Evolutionary conservation across 2,797 vertebrate genomes (phyloP).

Genomic region (Lagorchestes hirsutus): DNA sequence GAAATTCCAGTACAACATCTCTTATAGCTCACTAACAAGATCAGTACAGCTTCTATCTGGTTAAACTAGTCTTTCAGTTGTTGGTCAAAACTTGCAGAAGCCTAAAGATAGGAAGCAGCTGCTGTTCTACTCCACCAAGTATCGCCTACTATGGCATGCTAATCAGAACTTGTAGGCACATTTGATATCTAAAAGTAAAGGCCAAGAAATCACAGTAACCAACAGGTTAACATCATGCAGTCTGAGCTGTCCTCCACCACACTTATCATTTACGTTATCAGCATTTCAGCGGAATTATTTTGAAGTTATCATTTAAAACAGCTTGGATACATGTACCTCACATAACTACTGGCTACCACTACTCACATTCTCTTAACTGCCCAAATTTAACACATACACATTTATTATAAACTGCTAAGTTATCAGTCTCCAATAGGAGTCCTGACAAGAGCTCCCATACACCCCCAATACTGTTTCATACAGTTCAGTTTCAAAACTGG

Average conservation of each 20-base stretch:
- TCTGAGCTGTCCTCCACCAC: conserved; percentile 78
- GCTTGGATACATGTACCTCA: conserved; percentile 70
- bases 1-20: conserved; percentile 85
- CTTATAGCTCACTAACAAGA: conserved; percentile 84
- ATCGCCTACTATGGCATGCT: conserved; percentile 76
- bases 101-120: conserved; percentile 79
- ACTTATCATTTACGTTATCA: conserved; percentile 80
- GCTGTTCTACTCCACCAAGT: conserved; percentile 79
- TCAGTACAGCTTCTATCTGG: conserved; percentile 80
- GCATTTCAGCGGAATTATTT: conserved; percentile 71
- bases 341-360: conserved; percentile 56
- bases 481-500: conserved; percentile 81
- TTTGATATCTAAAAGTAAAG: conserved; percentile 77
- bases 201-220: conserved; percentile 82
- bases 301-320: conserved; percentile 76
- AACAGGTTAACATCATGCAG: conserved; percentile 82
- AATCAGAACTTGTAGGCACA: conserved; percentile 76
- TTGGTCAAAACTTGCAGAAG: conserved; percentile 77
- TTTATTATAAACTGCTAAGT: conserved; percentile 56
- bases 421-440: conserved; percentile 68
- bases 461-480: conserved; percentile 76
- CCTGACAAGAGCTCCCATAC: conserved; percentile 61
- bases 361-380: conserved; percentile 70
- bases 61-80: conserved; percentile 66
- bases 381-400: conserved; percentile 67